phyloP scores from a whole-genome alignment of 2,797 vertebrate genomes.

The Danio choprae region DNA sequence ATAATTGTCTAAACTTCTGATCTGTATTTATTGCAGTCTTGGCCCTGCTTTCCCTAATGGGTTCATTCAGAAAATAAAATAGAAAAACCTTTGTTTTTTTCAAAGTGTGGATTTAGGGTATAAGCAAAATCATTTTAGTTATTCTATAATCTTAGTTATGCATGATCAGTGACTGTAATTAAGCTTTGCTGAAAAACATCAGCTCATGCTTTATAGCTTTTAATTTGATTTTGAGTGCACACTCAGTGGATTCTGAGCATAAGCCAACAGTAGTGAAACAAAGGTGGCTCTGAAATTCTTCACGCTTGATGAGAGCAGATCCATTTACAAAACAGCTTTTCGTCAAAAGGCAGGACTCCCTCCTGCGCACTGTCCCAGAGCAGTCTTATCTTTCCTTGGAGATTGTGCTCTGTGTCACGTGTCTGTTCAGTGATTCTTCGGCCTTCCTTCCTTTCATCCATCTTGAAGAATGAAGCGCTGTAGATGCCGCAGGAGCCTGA shows the following conservation, averaged over 20 bases:
- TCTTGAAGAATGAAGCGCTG: slow-evolving; percentile 10
- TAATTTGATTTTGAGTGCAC: slow-evolving; percentile 45
- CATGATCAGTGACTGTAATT: slow-evolving; percentile 9
- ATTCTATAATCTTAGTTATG: slow-evolving; percentile 1
- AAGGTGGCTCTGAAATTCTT: slow-evolving; percentile 60
- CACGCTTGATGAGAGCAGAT: slow-evolving; percentile 60
- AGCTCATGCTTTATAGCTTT: slow-evolving; percentile 45
- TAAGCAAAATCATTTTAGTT: not conserved
- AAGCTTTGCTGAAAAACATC: slow-evolving; percentile 38
- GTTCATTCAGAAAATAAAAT: not conserved
- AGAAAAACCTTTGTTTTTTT: not conserved
- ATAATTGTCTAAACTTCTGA: not conserved
- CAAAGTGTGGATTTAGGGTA: not conserved
- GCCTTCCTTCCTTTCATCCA: slow-evolving; percentile 22
- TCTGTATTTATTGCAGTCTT: not conserved
- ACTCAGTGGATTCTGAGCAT: slow-evolving; percentile 43
- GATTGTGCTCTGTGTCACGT: slow-evolving; percentile 55
- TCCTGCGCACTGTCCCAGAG: slow-evolving; percentile 48
- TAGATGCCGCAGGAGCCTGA: slow-evolving; percentile 15
- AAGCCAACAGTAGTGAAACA: slow-evolving; percentile 49
- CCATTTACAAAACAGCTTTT: slow-evolving; percentile 62
- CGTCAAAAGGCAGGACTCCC: slow-evolving; percentile 50
- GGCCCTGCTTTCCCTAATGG: not conserved
- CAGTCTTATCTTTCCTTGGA: slow-evolving; percentile 55
- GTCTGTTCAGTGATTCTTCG: slow-evolving; percentile 36